phyloP scores from a whole-genome alignment of 2,888 invertebrate species.

The Apamea monoglypha region DNA sequence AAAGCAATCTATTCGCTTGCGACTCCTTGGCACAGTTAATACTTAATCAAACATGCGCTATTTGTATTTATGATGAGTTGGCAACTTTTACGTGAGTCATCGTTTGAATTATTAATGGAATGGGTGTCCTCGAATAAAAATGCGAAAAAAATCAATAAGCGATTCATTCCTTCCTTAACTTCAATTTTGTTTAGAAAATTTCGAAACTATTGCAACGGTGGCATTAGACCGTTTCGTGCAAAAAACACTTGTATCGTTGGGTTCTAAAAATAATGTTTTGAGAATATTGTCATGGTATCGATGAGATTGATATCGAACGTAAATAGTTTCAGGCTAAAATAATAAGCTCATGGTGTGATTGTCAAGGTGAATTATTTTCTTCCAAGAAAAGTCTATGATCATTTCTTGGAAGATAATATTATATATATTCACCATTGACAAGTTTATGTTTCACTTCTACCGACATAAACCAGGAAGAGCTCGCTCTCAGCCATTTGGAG shows the following conservation, averaged over 20 bases:
- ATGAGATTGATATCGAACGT: background rate
- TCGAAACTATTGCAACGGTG: background rate
- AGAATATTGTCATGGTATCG: background rate
- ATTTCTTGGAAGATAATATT: background rate
- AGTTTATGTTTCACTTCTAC: background rate
- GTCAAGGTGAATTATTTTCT: background rate
- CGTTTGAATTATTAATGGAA: slow-evolving; percentile 5
- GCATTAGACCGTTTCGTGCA: background rate
- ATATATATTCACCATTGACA: background rate
- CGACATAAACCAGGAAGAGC: background rate
- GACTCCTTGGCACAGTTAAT: background rate
- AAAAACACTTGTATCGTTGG: background rate
- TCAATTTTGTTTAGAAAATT: background rate
- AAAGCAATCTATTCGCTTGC: background rate
- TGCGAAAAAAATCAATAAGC: background rate
- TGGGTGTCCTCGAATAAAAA: background rate
- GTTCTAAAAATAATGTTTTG: background rate
- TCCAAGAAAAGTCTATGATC: background rate
- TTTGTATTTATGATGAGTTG: background rate
- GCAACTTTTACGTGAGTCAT: background rate
- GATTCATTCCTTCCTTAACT: background rate
- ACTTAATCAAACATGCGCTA: background rate
- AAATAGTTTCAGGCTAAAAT: background rate
- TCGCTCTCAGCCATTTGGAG: background rate
- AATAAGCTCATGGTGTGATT: background rate